Evolutionary conservation across 2,113 vertebrate species (phyloP), one percentile per base, ranked within the genome.

Genomic region (Coracopsis vasa): DNA sequence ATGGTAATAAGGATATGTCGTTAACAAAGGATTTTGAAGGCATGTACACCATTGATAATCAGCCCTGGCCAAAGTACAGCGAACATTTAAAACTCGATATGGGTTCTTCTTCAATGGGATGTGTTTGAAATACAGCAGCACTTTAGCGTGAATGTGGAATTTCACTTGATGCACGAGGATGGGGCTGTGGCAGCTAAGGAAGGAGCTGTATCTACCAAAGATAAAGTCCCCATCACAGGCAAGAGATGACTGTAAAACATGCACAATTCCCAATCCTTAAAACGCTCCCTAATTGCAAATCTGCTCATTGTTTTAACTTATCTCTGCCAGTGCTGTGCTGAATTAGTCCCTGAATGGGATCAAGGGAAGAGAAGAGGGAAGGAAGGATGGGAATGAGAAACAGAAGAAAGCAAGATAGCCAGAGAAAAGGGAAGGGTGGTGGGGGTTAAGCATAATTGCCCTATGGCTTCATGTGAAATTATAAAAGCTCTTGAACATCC

Each of bases 21-120:
- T 72, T 91, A 95, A 95, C 85, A 93, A 96, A 95, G 91, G 96
- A 87, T 95, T 95, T 97, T 92, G 85, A 93, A 95, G 93, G 86
- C 95, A 92, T 92, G 73, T 75, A 61, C 45, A 42, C 86, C 93
- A 82, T 93, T 92, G 93, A 95, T 96, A 97, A 97, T 88, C 91
- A 80, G 62, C 61, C 86, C 60, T 62, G 64, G 65, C 79, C 89
- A 85, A 89, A 96, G 90, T 82, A 90, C 90, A 82, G 27, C 0
- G 0, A 41, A 80, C 27, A 20, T 81, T 92, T 94, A 61, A 1
- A 50, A 75, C 50, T 45, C 58, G 33, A 58, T 58, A 58, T 3
- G 33, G 33, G 33, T 41, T 41, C 29, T 51, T 39, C 27, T 66
- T 51, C 28, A 35, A 14, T 41, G 50, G 69, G 47, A 33, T 86